A percentile compares a stretch with the other conserved stretches of the same genome.
phyloP scores from a whole-genome alignment of 1,140 invertebrate genomes.

The Hesperophylax magnus region DNA sequence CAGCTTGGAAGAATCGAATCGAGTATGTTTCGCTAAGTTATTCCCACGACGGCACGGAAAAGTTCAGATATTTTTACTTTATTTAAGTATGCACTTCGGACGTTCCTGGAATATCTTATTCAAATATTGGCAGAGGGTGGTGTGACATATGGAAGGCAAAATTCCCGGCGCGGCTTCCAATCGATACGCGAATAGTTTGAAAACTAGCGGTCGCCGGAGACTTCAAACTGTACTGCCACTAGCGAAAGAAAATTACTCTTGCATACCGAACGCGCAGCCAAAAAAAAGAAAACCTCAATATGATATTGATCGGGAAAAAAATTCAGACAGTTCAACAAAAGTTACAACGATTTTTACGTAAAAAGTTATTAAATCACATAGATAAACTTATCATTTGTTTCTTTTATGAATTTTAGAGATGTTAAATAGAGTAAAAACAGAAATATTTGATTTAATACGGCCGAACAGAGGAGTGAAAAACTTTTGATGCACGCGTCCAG shows the following conservation, averaged over 20 bases:
- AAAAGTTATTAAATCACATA: no score
- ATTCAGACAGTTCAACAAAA: background rate
- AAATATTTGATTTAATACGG: background rate
- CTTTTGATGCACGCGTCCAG: background rate
- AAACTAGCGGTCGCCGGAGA: background rate
- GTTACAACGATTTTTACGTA: no score
- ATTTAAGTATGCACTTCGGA: no score
- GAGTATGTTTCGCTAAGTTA: background rate
- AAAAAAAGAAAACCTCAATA: background rate
- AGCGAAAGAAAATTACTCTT: background rate
- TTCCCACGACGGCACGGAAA: background rate
- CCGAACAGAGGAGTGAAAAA: background rate
- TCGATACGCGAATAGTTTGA: slow-evolving; percentile 1
- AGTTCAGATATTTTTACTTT: background rate
- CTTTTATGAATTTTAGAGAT: no score
- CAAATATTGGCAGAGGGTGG: background rate
- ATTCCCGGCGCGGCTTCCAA: background rate
- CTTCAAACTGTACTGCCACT: no score
- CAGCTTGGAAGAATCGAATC: background rate
- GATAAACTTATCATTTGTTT: no score
- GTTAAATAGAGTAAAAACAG: no score
- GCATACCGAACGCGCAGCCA: background rate
- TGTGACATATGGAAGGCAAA: slow-evolving; percentile 1
- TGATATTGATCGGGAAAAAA: slow-evolving; percentile 18
- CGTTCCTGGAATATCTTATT: no score